Evolutionary conservation across 2,113 vertebrate species (phyloP).

Genomic region (Sturnira hondurensis): DNA sequence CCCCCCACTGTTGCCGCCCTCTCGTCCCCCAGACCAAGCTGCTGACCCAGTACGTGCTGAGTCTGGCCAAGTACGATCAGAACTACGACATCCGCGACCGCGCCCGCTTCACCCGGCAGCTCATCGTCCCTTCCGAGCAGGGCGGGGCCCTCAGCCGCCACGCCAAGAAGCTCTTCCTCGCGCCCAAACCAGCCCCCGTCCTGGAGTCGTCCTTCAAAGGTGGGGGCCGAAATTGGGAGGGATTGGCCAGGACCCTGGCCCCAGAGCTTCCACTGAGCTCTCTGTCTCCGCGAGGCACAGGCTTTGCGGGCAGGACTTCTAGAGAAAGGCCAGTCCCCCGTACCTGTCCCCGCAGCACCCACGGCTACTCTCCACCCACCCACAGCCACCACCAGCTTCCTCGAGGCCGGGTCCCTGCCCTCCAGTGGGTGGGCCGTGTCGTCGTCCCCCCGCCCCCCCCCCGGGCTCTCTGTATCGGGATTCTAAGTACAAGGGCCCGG

Average conservation of each 20-base stretch:
- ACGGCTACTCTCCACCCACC: background rate
- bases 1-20: background rate
- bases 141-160: constrained; percentile 96
- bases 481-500: background rate
- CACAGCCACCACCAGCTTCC: background rate
- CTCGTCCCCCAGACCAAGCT: constrained; percentile 89
- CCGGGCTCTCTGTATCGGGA: background rate
- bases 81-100: constrained; percentile 98
- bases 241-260: background rate
- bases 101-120: constrained; percentile 97
- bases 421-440: background rate
- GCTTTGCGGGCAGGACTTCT: background rate
- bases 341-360: fast-evolving
- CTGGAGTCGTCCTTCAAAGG: constrained; percentile 99
- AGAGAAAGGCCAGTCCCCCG: background rate
- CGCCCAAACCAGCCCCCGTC: constrained; percentile 94
- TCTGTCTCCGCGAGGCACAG: background rate
- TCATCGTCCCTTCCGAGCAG: constrained; percentile 97
- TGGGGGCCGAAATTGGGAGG: constrained; percentile 64
- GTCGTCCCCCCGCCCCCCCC: too few species aligned
- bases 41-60: constrained; percentile 97
- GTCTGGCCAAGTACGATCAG: constrained; percentile 98
- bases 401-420: background rate
- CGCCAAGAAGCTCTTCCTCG: constrained; percentile 97
- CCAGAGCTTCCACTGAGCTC: background rate